Evolutionary conservation across 2,113 vertebrate genomes (phyloP), one percentile per base, ranked within the genome.

Genomic region (Climacteris rufus): DNA sequence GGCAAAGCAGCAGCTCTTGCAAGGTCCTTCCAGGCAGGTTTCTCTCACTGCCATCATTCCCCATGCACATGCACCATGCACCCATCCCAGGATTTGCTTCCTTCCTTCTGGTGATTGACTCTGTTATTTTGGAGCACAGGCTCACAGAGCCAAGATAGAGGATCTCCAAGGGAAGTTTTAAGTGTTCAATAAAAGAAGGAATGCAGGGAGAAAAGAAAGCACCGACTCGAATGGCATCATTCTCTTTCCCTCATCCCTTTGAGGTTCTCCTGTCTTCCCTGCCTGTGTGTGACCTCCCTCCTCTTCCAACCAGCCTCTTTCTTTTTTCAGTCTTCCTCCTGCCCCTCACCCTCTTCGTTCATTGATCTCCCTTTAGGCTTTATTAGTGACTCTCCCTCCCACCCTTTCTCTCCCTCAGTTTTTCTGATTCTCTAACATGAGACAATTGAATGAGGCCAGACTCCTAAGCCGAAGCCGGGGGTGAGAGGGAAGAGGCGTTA

Each of bases 361-460:
- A 88, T 80, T 95, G 95, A 66, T 85, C 89, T 88, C 87, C 63
- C 74, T 78, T 80, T 82, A 35, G 23, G 57, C 69, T 90, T 91
- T 95, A 88, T 89, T 95, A 91, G 92, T 83, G 83, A 90, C 69
- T 74, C 88, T 70, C 57, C 72, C 85, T 77, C 87, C 94, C 93
- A 97, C 83, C 65, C 93, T 92, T 96, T 93, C 90, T 63, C 42
- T 95, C 91, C 69, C 79, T 93, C 75, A 25, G 50, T 97, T 89
- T 85, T 96, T 96, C 92, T 95, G 92, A 95, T 96, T 94, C 96
- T 94, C 82, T 81, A 83, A 84, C 61, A 30, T 81, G 47, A 88
- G 94, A 94, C 95, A 95, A 95, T 91, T 89, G 89, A 94, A 92
- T 88, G 83, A 87, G 91, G 86, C 96, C 94, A 87, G 92, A 91